Conservation (phyloP, 1,140 invertebrate genomes). For the Drosophila pandora region DNA sequence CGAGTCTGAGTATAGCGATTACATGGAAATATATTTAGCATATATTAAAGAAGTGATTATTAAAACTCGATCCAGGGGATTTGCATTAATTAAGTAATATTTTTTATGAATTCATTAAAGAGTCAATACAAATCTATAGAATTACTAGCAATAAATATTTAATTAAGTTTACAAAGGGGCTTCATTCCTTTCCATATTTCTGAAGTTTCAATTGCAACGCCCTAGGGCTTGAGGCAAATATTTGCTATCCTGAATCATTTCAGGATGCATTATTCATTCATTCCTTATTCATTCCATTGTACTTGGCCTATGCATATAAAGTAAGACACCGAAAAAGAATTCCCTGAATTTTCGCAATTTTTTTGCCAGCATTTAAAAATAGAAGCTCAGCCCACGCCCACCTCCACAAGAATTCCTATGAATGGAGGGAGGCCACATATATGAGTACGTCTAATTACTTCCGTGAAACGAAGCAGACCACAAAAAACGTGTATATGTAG, state of each 20-base stretch:
- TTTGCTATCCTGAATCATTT: slow-evolving; percentile 7
- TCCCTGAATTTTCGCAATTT: slow-evolving; percentile 15
- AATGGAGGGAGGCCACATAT: slow-evolving; percentile 25
- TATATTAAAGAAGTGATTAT: slow-evolving; percentile 9
- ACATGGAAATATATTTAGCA: slow-evolving; percentile 32
- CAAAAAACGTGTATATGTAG: slow-evolving; percentile 9
- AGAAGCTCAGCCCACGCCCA: slow-evolving; percentile 14
- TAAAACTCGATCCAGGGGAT: background rate
- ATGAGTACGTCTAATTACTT: slow-evolving; percentile 64
- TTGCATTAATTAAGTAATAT: background rate
- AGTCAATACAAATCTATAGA: too few relatives aligned
- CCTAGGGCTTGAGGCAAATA: too few relatives aligned
- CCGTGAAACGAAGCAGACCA: slow-evolving; percentile 62
- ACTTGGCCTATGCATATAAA: slow-evolving; percentile 52
- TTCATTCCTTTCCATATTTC: slow-evolving; percentile 1
- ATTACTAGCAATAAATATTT: background rate
- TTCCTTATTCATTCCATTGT: slow-evolving; percentile 48
- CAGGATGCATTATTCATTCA: slow-evolving; percentile 11
- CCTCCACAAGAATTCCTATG: slow-evolving; percentile 27
- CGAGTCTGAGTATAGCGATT: slow-evolving; percentile 18
- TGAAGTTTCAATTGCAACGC: background rate
- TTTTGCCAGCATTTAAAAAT: slow-evolving; percentile 42
- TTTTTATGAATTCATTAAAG: background rate
- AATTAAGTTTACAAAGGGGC: background rate
- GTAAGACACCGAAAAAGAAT: slow-evolving; percentile 13